Evolutionary conservation across 1,140 invertebrate species (phyloP).

Genomic region (Brachionus sp.): DNA sequence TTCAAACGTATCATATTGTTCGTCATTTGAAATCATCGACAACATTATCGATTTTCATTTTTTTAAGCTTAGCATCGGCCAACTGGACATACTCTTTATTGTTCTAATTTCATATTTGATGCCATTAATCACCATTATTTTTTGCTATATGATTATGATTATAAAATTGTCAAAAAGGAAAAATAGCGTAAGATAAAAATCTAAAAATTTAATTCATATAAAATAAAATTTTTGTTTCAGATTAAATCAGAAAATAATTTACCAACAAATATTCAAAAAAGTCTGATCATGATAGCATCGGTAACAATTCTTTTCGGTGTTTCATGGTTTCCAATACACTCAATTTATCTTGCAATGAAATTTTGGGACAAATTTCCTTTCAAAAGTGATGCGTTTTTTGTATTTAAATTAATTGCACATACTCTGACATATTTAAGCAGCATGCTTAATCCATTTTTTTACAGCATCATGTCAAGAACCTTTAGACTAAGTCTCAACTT

Average conservation of each 20-base stretch:
- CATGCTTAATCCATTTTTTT: constrained; percentile 39
- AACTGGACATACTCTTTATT: constrained; percentile 5
- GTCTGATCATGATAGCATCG: constrained; percentile 13
- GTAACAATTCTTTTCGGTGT: constrained; percentile 29
- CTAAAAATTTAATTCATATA: background rate
- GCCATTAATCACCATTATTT: constrained; percentile 6
- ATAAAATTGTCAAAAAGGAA: background rate
- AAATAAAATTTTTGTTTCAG: background rate
- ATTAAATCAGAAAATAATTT: background rate
- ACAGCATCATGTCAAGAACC: constrained; percentile 8
- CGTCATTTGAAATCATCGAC: background rate
- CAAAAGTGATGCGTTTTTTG: background rate
- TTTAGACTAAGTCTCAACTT: background rate
- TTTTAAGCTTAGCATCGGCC: background rate
- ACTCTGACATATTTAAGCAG: constrained; percentile 33
- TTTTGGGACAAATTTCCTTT: constrained; percentile 24
- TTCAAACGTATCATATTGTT: background rate
- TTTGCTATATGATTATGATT: constrained; percentile 33
- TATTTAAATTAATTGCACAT: constrained; percentile 11
- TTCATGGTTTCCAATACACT: constrained; percentile 25
- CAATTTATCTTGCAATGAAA: constrained; percentile 11
- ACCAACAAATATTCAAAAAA: background rate
- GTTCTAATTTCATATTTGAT: constrained; percentile 4
- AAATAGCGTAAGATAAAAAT: background rate
- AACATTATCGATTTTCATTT: background rate